Percentiles rank a stretch among this genome's conserved stretches.
Evolutionary conservation across 2,888 invertebrate species (phyloP).

Genomic region (Campoplex capitator): DNA sequence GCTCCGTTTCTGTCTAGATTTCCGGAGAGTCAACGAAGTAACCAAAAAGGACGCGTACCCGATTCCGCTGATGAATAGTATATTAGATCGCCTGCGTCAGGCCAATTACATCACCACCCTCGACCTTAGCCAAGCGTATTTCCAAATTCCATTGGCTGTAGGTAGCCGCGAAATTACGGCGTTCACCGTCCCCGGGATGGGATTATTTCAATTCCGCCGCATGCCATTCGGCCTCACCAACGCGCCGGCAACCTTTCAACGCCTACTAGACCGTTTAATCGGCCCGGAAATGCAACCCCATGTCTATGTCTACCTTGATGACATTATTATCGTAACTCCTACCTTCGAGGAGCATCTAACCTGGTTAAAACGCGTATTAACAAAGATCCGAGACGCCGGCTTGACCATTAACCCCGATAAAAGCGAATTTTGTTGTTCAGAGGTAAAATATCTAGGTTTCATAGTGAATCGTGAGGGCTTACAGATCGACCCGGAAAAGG

Average conservation of each 20-base stretch:
- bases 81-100: not conserved
- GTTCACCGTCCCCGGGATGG: slow-evolving; percentile 70
- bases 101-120: slow-evolving; percentile 72
- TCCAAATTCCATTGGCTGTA: slow-evolving; percentile 72
- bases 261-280: slow-evolving; percentile 68
- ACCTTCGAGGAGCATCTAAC: slow-evolving; percentile 62
- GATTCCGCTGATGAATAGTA: slow-evolving; percentile 12
- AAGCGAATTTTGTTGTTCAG: slow-evolving; percentile 29
- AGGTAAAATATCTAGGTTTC: slow-evolving; percentile 32
- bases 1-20: slow-evolving; percentile 29
- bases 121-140: slow-evolving; percentile 76
- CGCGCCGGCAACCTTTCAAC: slow-evolving; percentile 68
- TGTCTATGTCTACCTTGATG: slow-evolving; percentile 65
- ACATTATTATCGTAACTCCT: slow-evolving; percentile 59
- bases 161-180: slow-evolving; percentile 73
- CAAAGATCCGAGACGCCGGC: slow-evolving; percentile 71
- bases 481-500: slow-evolving; percentile 38
- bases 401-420: not conserved
- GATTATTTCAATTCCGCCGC: slow-evolving; percentile 25
- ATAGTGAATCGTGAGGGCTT: slow-evolving; percentile 7
- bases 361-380: slow-evolving; percentile 67
- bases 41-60: slow-evolving; percentile 26
- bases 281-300: slow-evolving; percentile 65
- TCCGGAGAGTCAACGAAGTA: slow-evolving; percentile 65
- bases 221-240: slow-evolving; percentile 70